Base-by-base conservation (phyloP, 2,113 vertebrate genomes). In the Syngnathus typhle region DNA sequence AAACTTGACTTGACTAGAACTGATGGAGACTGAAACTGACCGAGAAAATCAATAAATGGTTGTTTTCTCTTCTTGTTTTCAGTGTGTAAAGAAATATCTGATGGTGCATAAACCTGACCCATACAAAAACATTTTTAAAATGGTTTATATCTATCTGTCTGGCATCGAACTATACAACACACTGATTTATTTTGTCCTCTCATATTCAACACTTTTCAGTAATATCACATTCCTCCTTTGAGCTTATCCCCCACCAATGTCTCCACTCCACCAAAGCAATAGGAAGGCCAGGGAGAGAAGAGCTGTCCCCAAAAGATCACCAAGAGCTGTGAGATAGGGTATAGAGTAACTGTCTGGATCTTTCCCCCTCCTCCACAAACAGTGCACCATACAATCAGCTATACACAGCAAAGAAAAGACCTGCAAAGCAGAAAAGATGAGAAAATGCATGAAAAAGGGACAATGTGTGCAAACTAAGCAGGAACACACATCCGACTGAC, bases 291-390 rank as follows among this genome's bases (percentile, higher is more conserved):
- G 60, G 0, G 95, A 92, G 58, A 98, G 89, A 21, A 98, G 92
- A 32, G 90, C 89, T 0, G 93, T 97, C 38, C 96, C 96, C 2
- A 98, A 88, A 36, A 98, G 90, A 74, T 98, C 95, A 1, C 93
- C 95, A 1, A 98, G 72, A 23, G 95, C 95, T 0, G 96, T 98
- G 78, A 98, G 92, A 90, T 98, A 98, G 9, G 95, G 96, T 86
- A 98, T 98, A n/a, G 95, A 94, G 79, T 93, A 93, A 51, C 92
- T 95, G 68, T 98, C 96, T 0, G 96, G 96, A 64, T 98, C 96
- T 88, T 94, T 89, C 0, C 88, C 85, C 73, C 77, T 90, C 72
- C 87, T 84, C 96, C 96, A 98, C 16, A 92, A 88, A 71, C 92
- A 88, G 66, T 93, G 93, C 44, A 95, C 94, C 58, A 94, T 81